Base-by-base conservation (phyloP, 2,888 invertebrate genomes). In the Drosophila flavopinicola region DNA sequence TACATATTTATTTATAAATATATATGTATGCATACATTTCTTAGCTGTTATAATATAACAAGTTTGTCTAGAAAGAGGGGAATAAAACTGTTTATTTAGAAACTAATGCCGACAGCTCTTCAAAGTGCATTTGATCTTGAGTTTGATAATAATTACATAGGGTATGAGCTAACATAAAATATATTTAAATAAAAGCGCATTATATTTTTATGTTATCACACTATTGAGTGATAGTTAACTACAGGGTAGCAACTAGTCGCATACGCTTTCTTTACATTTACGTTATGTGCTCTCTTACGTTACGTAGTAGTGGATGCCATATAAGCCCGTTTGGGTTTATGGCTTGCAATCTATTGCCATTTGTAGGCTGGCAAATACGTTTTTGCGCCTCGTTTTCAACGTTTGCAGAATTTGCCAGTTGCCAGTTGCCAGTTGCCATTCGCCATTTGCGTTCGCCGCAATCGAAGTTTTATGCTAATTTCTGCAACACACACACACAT, bases 381-480 rank as follows among this genome's bases (percentile, higher is more conserved):
- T 73, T 66, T 72, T 57, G 49, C 53, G 54, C 45, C 58, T 65
- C 53, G 51, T 45, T 20, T 63, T 66, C 49, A 44, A 32, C 60
- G 23, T 25, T 47, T 56, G 56, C 27, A 10, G 15, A 25, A 23
- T 15, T 17, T 37, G 37, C 37, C 4, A 4, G 1, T 17, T 15
- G 17, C 37, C 15, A n/a, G 13, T 51, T 39, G 51, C 45, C 47
- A 38, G 13, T 39, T 35, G 27, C 27, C 33, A 15, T 24, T 68
- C 75, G 56, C 37, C 56, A 56, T 63, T 65, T 51, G 54, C 68
- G 60, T 38, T 51, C 52, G 38, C 41, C 80, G 56, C 74, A 68
- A 53, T 82, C 85, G 87, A 85, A 85, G 85, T 82, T 85, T 85
- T 82, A 82, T 82, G 80, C 87, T 82, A 82, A 82, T 82, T 80